Conservation (phyloP, 92 coral and sea anemone genomes). For the Parazoanthus swiftii region DNA sequence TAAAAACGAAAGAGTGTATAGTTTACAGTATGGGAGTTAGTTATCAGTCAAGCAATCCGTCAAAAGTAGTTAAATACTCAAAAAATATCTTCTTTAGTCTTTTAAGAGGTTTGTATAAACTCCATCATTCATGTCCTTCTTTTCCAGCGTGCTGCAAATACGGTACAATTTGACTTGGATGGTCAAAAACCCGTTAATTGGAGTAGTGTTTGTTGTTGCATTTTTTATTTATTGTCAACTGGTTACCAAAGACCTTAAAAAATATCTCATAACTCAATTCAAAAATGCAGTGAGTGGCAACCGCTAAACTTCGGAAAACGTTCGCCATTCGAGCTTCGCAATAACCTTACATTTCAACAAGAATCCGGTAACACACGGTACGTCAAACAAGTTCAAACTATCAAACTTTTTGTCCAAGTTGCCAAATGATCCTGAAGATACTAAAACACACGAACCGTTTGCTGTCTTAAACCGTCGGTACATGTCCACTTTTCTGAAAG, state of each 20-base stretch:
- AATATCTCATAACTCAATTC: background rate
- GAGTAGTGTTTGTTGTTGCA: background rate
- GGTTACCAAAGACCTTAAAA: slow-evolving; percentile 3
- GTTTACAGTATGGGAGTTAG: slow-evolving; percentile 7
- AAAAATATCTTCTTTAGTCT: background rate
- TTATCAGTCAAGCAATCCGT: slow-evolving; percentile 3
- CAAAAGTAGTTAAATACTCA: slow-evolving; percentile 1
- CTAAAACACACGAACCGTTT: slow-evolving; percentile 10
- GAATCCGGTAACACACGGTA: background rate
- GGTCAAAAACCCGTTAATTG: slow-evolving; percentile 1
- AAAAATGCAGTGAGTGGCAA: slow-evolving; percentile 1
- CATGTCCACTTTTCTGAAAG: slow-evolving; percentile 1
- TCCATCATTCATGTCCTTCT: background rate
- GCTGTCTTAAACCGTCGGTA: slow-evolving; percentile 12
- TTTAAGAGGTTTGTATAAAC: slow-evolving; percentile 5
- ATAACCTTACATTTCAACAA: background rate
- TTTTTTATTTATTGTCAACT: background rate
- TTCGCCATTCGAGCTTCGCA: slow-evolving; percentile 10
- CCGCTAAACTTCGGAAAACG: slow-evolving; percentile 7
- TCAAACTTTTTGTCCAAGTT: slow-evolving; percentile 7
- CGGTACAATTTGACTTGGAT: slow-evolving; percentile 2
- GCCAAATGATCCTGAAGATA: background rate
- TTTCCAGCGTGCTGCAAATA: slow-evolving; percentile 2
- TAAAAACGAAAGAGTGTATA: slow-evolving; percentile 5
- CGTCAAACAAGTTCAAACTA: background rate